Evolutionary conservation across 2,797 vertebrate species (phyloP).

Genomic region (Rachycentron canadum): DNA sequence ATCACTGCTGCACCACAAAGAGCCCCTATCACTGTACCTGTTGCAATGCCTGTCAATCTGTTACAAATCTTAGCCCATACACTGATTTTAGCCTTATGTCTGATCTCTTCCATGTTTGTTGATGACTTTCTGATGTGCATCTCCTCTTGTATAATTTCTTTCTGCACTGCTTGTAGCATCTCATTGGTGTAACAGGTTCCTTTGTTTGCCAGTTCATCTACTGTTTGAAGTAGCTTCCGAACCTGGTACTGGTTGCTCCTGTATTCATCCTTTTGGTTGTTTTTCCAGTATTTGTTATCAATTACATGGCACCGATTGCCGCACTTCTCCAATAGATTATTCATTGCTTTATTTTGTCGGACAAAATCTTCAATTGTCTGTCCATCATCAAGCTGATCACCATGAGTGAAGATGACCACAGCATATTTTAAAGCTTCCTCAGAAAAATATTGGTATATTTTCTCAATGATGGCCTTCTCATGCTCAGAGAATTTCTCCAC

Average conservation of each 20-base stretch:
- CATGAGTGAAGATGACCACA: constrained; percentile 27
- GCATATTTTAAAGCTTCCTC: constrained; percentile 10
- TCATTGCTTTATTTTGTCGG: neutral
- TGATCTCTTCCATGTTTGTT: neutral
- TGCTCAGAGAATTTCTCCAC: constrained; percentile 33
- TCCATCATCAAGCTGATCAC: neutral
- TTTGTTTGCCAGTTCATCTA: neutral
- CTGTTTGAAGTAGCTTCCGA: neutral
- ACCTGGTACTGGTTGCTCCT: constrained; percentile 33
- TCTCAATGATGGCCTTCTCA: neutral
- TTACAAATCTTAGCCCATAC: fast-evolving
- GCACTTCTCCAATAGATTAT: constrained; percentile 40
- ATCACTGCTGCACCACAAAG: neutral
- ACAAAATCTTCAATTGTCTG: neutral
- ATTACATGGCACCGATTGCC: constrained; percentile 30
- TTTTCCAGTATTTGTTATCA: constrained; percentile 39
- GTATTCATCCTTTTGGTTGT: neutral
- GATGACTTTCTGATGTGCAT: fast-evolving
- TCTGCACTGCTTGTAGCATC: neutral
- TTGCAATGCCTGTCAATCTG: fast-evolving
- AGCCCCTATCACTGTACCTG: constrained; percentile 1
- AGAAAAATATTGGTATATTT: neutral
- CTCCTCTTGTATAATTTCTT: neutral
- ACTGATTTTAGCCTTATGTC: fast-evolving
- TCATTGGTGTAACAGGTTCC: neutral